Evolutionary conservation across 2,797 vertebrate species (phyloP).

Genomic region (Trachurus trachurus): DNA sequence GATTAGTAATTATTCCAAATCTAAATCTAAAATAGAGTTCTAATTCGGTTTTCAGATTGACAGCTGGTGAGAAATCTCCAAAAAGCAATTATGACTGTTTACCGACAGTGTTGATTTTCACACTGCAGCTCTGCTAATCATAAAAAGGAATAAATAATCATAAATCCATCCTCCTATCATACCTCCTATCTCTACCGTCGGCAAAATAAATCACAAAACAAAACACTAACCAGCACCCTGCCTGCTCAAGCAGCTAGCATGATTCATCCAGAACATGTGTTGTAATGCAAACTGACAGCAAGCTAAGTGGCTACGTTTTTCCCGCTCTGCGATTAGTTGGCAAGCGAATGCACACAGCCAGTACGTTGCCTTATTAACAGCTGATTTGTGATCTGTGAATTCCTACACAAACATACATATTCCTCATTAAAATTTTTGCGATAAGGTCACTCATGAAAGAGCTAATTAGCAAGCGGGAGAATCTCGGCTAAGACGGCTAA

Average conservation of each 20-base stretch:
- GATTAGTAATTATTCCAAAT: too few relatives aligned
- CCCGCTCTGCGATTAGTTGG: not conserved
- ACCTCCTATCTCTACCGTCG: too few relatives aligned
- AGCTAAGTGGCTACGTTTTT: conserved; percentile 1
- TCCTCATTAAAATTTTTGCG: conserved; percentile 31
- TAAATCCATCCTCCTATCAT: too few relatives aligned
- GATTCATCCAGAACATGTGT: not conserved
- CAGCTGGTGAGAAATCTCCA: too few relatives aligned
- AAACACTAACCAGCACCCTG: not conserved
- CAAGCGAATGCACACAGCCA: not conserved
- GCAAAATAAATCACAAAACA: not conserved
- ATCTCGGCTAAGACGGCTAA: conserved; percentile 7
- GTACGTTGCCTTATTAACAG: not conserved
- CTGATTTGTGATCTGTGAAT: conserved; percentile 13
- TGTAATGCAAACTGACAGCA: conserved; percentile 5
- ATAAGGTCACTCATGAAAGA: conserved; percentile 25
- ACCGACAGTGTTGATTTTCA: too few relatives aligned
- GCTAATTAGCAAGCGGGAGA: conserved; percentile 15
- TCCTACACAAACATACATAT: conserved; percentile 5
- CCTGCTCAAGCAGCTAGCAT: not conserved
- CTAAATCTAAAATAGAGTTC: too few relatives aligned
- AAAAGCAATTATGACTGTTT: too few relatives aligned
- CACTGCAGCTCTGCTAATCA: too few relatives aligned
- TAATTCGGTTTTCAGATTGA: too few relatives aligned
- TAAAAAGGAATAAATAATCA: too few relatives aligned